Base-by-base conservation (phyloP, 2,113 vertebrate species). In the Heteronetta atricapilla region DNA sequence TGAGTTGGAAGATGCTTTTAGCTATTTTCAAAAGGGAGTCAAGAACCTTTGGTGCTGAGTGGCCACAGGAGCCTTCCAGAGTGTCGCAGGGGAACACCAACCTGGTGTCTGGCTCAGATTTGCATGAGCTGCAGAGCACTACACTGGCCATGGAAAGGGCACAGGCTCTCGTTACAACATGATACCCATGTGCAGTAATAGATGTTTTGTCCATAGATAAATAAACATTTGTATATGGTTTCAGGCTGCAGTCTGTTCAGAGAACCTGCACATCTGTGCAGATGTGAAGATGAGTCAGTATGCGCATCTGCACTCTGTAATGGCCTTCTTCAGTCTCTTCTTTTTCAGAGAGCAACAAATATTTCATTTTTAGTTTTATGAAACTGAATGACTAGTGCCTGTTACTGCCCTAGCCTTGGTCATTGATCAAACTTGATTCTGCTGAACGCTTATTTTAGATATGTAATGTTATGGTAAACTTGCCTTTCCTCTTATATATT, bases 21-120 rank as follows among this genome's bases (percentile, higher is more conserved):
- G 26, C 55, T 56, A 7, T 29, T 7, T 22, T n/a, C 12, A 40
- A 58, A 83, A 53, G 26, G 25, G 17, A 66, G 8, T 8, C 10
- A 18, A 70, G 7, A 15, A 86, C 8, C 38, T 28, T 6, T 59
- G 25, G 12, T 78, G n/a, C 28, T 1, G 6, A 40, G 25, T 2
- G 23, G 21, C 42, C 3, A 1, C 20, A 59, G 11, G 13, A 58
- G 13, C 13, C 14, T 36, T 21, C 26, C 0, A 3, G 28, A 23
- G 6, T 67, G 17, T 36, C 18, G 11, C 19, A 55, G n/a, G 31
- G 28, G 31, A 59, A n/a, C 31, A 22, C 5, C 6, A n/a, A 4
- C 5, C 13, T 0, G 0, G 4, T 36, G 11, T 12, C 25, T 6
- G 0, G 0, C 20, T 1, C 33, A 26, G 19, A 6, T 38, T 31